These are phyloP conservation scores for Ligdia adustata DNA, from an alignment of 2,888 invertebrate species.

Conservation along the genomic window DNA sequence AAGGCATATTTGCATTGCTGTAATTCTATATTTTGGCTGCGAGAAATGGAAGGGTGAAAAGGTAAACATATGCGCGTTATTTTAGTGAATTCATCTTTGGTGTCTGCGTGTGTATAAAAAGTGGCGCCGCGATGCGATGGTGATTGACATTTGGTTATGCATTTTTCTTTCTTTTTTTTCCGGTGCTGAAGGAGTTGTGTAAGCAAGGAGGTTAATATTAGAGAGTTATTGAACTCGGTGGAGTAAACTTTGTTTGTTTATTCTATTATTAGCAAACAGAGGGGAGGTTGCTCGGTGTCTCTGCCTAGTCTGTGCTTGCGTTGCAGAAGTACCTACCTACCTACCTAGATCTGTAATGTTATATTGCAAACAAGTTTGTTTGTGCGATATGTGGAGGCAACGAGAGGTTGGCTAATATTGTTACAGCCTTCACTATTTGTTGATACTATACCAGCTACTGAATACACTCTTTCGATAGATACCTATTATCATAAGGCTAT, in stretches of 20 bases:
- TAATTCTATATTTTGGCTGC: constrained; percentile 81
- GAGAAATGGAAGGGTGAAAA: constrained; percentile 81
- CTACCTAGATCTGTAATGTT: too few relatives aligned
- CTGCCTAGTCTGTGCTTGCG: not conserved
- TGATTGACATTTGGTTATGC: constrained; percentile 74
- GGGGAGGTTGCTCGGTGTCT: constrained; percentile 5
- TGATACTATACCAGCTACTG: too few relatives aligned
- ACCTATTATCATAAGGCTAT: too few relatives aligned
- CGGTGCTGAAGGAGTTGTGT: constrained; percentile 30
- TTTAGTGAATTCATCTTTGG: constrained; percentile 79
- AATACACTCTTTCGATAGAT: too few relatives aligned
- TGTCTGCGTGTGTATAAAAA: constrained; percentile 71
- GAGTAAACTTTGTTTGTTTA: constrained; percentile 15
- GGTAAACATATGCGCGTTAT: constrained; percentile 78
- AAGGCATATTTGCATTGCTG: constrained; percentile 57
- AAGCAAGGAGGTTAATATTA: constrained; percentile 35
- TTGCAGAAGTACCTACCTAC: not conserved
- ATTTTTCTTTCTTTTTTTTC: constrained; percentile 52
- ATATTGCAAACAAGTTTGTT: too few relatives aligned
- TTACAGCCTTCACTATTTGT: too few relatives aligned
- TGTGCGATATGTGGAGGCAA: too few relatives aligned
- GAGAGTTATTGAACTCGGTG: constrained; percentile 31
- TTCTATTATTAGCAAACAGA: constrained; percentile 20
- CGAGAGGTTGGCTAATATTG: too few relatives aligned
- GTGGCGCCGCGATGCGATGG: constrained; percentile 67